Base-by-base conservation (phyloP, 2,113 vertebrate genomes). In the Embiotoca jacksoni region DNA sequence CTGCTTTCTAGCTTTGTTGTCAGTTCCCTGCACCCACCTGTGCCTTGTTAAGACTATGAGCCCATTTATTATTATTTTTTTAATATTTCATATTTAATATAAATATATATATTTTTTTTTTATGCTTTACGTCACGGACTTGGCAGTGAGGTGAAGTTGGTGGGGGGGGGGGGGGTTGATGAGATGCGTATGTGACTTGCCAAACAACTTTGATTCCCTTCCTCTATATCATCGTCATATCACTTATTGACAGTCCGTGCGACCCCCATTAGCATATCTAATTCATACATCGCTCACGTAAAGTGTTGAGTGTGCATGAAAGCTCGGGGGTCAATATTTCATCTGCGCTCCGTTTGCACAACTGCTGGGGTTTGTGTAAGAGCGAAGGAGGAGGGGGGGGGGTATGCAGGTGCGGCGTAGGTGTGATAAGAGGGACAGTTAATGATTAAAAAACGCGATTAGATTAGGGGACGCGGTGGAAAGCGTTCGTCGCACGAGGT, bases 401-500 rank as follows among this genome's bases (percentile, higher is more conserved):
- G 37, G 30, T 6, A 60, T 75, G 36, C 37, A 49, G n/a, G 33
- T 77, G 73, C 11, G 35, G 13, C 52, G 64, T 66, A 30, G 3
- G 57, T 52, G 49, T 31, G 81, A 82, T 85, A 87, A 80, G 52
- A 15, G 23, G 23, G 62, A 35, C 64, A 52, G 89, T 90, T 93
- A 91, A 93, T 93, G 70, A 90, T 93, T 90, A 69, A 73, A 64
- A 23, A 64, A 23, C 55, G 56, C 74, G 84, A 88, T 92, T 88
- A 88, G 85, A 90, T 83, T 65, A 54, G 41, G 72, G 63, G 35
- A 77, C 61, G 39, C 39, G 47, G 59, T 59, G 30, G 4, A 52
- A 23, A 77, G 62, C 73, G 61, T 46, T 82, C 11, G 15, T 3
- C 62, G 59, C 56, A 47, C 66, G 32, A 54, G 78, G 41, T 61